A percentile compares a stretch with the other conserved stretches of the same genome.
phyloP scores from a whole-genome alignment of 2,797 vertebrate genomes.

The Craterocephalus amniculus region DNA sequence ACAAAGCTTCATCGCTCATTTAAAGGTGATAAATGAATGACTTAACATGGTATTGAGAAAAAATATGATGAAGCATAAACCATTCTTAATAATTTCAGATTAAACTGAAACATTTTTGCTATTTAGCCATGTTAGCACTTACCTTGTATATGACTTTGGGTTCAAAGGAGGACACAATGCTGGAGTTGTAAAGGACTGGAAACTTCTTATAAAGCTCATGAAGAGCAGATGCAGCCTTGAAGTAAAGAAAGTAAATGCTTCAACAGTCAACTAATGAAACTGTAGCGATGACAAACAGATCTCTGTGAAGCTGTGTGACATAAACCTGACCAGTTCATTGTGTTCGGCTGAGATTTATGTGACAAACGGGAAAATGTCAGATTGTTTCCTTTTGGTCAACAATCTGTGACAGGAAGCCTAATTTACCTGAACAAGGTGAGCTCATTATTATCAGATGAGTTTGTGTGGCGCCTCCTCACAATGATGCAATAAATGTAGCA shows the following conservation, averaged over 20 bases:
- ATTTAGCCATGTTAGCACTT: conserved; percentile 26
- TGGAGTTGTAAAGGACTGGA: conserved; percentile 65
- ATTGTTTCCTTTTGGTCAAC: neutral
- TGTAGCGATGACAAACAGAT: neutral
- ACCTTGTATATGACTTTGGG: conserved; percentile 95
- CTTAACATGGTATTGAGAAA: too few relatives aligned
- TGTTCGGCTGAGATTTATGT: neutral
- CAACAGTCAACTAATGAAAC: neutral
- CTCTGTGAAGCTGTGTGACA: neutral
- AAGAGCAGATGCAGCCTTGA: conserved; percentile 66
- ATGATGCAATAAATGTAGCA: neutral
- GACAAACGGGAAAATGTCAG: neutral
- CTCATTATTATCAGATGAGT: too few relatives aligned
- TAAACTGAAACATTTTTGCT: too few relatives aligned
- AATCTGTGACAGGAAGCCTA: neutral
- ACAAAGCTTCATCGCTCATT: neutral
- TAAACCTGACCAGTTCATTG: neutral
- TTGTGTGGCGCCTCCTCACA: neutral
- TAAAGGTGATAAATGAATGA: too few relatives aligned
- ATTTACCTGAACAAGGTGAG: too few relatives aligned
- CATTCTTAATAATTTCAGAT: too few relatives aligned
- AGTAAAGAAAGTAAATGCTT: conserved; percentile 30
- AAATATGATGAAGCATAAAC: too few relatives aligned
- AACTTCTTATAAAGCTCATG: conserved; percentile 85
- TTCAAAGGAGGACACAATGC: conserved; percentile 68